Evolutionary conservation across 2,113 vertebrate genomes (phyloP).

Genomic region (Spea bombifrons): DNA sequence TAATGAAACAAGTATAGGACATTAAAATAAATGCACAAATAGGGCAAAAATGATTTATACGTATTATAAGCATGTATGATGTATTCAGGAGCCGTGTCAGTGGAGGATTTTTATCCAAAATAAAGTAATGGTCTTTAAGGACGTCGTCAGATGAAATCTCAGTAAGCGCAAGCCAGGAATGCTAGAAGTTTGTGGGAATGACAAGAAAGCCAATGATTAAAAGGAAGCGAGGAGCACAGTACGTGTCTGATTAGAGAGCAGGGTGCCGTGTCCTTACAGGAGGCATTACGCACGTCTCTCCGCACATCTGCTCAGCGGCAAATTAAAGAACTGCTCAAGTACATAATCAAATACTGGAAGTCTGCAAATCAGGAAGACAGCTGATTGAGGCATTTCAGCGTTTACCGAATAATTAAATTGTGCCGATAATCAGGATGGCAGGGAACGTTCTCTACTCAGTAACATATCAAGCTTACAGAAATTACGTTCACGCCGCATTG

Average conservation of each 20-base stretch:
- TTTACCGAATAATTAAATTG: constrained; percentile 4
- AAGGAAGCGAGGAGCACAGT: neutral
- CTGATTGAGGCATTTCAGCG: constrained; percentile 13
- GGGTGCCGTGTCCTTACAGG: neutral
- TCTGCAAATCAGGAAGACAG: constrained; percentile 10
- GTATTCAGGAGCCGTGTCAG: too few species aligned
- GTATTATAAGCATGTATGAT: too few species aligned
- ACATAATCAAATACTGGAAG: constrained; percentile 20
- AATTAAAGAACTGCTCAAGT: constrained; percentile 18
- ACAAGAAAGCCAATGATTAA: constrained; percentile 8
- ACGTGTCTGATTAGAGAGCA: constrained; percentile 1
- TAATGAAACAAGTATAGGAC: too few species aligned
- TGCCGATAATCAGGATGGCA: neutral
- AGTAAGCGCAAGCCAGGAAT: neutral
- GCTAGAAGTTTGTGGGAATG: neutral
- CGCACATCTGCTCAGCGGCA: constrained; percentile 11
- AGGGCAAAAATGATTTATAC: neutral
- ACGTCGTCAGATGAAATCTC: neutral
- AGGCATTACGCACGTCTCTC: constrained; percentile 18
- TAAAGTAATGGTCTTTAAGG: neutral
- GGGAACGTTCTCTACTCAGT: neutral
- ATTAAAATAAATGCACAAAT: neutral
- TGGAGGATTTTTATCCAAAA: too few species aligned
- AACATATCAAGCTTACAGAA: neutral
- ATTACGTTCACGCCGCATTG: too few species aligned